Base-by-base conservation (phyloP, 2,888 invertebrate species). In the Eristalis intricaria region DNA sequence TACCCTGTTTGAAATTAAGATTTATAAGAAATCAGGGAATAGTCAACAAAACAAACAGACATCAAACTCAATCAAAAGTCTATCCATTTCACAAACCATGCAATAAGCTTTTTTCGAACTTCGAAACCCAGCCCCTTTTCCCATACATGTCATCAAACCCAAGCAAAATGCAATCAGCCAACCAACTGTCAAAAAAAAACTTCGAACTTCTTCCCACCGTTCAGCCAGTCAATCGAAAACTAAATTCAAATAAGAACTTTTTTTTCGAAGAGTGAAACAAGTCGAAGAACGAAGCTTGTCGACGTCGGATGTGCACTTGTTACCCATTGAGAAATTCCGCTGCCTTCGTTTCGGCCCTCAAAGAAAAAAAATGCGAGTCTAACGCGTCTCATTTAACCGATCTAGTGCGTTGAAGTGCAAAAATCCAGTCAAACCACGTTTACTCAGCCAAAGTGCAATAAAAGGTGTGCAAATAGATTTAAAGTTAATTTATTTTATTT, bases 251-350 rank as follows among this genome's bases (percentile, higher is more conserved):
- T 86, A 84, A 87, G 87, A 87, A 76, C 73, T 69, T 78, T 87
- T 87, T 69, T 78, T 87, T 87, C 87, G 87, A 84, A 84, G 64
- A 83, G 75, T 76, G 87, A 87, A 80, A 80, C 79, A 84, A 83
- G 87, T 87, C 87, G 83, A 84, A 87, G 60, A 84, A 84, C 76
- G 71, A 84, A 87, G 80, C 87, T 87, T 87, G 87, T 84, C 84
- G 84, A 87, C 87, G 84, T 87, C 87, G 84, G 87, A 84, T 61
- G 87, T 87, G 84, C 87, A 87, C 87, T 87, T 87, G 87, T 84
- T 87, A 87, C 71, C 74, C 40, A 64, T 60, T 60, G 26, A 23
- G 60, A 68, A 75, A 84, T 76, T 80, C 66, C 83, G 83, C 73
- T 86, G 78, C 78, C 75, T 71, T 64, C 83, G 78, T 73, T 71